Base-by-base conservation (phyloP, 2,797 vertebrate genomes). In the Chrosomus eos region DNA sequence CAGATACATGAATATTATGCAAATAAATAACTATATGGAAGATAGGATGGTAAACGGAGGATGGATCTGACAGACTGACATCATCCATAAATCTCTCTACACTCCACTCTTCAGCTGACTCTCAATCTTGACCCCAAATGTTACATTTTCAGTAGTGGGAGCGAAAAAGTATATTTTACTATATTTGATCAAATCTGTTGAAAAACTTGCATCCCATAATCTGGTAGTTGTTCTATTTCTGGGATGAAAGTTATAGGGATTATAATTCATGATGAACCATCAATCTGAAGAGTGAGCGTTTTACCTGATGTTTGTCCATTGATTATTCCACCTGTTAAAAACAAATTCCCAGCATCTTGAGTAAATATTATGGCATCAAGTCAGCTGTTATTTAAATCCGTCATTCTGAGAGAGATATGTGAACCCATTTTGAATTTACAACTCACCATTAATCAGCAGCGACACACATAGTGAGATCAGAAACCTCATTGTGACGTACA, bases 301-400 rank as follows among this genome's bases (percentile, higher is more conserved):
- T 36, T 62, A 79, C 76, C 76, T 64, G 76, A 13, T 31, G 38
- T 64, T 79, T 79, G 76, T 64, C 38, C 76, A 45, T 28, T 67
- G 40, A 33, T 33, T 9, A 33, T 23, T 80, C 51, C 43, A 67
- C 60, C 60, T 79, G 76, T 28, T 28, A 62, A 28, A n/a, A 0
- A 58, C 4, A 78, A 78, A 43, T 60, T 60, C 1, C 53, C 10
- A 40, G 16, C 36, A 77, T 77, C 2, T 26, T 26, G 7, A 26
- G 13, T 31, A 11, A 48, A 28, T 3, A 28, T 19, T 19, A 72
- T 16, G 8, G 7, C 40, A 48, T 72, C 14, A 5, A 21, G 16
- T 48, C 2, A 10, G 23, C 1, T 43, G 38, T 48, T 8, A 28
- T 28, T 28, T 10, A 72, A 48, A 28, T 10, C 4, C 8, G 2